Base-by-base conservation (phyloP, 2,888 invertebrate genomes). In the Pandemis corylana region DNA sequence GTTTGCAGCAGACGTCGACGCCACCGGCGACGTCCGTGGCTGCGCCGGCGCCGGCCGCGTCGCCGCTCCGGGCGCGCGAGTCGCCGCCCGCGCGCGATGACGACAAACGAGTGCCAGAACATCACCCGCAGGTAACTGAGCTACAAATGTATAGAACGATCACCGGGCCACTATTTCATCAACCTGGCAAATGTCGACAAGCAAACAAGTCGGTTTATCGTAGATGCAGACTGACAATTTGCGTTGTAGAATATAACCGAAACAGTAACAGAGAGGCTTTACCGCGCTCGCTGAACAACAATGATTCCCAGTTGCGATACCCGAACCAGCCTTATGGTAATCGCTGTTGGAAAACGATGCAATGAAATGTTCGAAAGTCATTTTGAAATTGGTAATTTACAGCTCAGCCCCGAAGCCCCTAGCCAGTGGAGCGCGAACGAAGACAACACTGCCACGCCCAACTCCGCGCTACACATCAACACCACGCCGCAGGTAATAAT, bases 401-500 rank as follows among this genome's bases (percentile, higher is more conserved):
- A 90, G 90, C 86, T 89, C 81, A 92, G 92, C 80, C 93, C 92
- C 36, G 93, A 94, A 77, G 89, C 87, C 77, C 84, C 89, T 44
- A 89, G 84, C 79, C 86, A 89, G 12, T 91, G 91, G 91, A 90
- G 84, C 76, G 84, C 87, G 56, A 87, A 81, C 72, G 91, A 91
- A 78, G 93, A 94, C 70, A 87, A 81, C 79, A 83, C 89, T 72
- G 83, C 88, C 78, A 88, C 87, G 81, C 79, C 90, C 76, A 85
- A 91, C 49, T 82, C 90, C 70, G 91, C 93, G 13, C 88, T 94
- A 66, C 93, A 94, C 81, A 92, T 94, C 80, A 94, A 94, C 79
- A 94, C 94, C n/a, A 89, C 91, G 56, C 85, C 90, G 5, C 93
- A 93, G 82, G 95, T 95, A 77, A 82, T 7, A 51, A 5, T 51